Conservation (phyloP, 1,140 invertebrate genomes). For the Drosophila pectinifera region DNA sequence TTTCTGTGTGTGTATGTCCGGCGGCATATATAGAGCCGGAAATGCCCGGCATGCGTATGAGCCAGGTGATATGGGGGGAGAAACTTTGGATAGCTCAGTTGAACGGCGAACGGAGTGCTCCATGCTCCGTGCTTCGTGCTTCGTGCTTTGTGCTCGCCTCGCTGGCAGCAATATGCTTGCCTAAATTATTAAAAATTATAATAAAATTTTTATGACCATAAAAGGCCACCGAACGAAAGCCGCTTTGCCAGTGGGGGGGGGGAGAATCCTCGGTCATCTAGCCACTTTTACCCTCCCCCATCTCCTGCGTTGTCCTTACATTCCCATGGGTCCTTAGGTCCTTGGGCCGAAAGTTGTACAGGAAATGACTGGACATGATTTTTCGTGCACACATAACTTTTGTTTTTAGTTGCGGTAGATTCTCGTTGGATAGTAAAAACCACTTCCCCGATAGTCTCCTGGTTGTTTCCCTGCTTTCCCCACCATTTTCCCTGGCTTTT, state of each 20-base stretch:
- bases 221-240: constrained; percentile 55
- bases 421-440: constrained; percentile 51
- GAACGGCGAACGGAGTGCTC: constrained; percentile 2
- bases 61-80: constrained; percentile 44
- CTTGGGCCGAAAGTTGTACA: constrained; percentile 66
- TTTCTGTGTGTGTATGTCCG: constrained; percentile 15
- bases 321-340: constrained; percentile 14
- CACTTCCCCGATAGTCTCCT: constrained; percentile 45
- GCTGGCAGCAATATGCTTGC: constrained; percentile 59
- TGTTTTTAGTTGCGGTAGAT: constrained; percentile 68
- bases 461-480: neutral
- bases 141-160: constrained; percentile 8
- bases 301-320: neutral
- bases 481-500: constrained; percentile 4
- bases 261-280: constrained; percentile 3
- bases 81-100: constrained; percentile 30
- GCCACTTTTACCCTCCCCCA: neutral
- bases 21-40: constrained; percentile 48
- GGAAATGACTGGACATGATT: constrained; percentile 79
- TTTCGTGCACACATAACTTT: constrained; percentile 72
- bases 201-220: constrained; percentile 79
- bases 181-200: constrained; percentile 81
- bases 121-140: neutral
- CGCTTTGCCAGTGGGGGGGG: constrained; percentile 18
- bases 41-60: constrained; percentile 57